Base-by-base conservation (phyloP, 2,113 vertebrate genomes). In the Rynchops niger region DNA sequence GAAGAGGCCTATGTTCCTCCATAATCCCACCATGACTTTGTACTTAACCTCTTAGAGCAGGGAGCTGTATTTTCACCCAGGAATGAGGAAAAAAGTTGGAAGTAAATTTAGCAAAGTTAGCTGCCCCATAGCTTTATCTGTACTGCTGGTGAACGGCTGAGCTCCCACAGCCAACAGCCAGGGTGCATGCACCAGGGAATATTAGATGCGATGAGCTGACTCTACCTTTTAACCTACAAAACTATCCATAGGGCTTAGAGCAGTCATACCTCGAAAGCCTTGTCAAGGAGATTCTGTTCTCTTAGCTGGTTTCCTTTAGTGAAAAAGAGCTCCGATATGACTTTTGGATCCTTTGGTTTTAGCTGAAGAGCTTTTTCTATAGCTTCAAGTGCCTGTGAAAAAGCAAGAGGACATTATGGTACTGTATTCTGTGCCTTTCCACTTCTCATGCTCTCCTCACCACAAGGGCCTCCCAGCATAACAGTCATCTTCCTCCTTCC, bases 251-350 rank as follows among this genome's bases (percentile, higher is more conserved):
- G 23, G 55, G 42, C 52, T 86, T 45, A 72, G 47, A 83, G 67
- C 70, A 66, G 32, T 73, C 59, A 34, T 98, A 99, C 99, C 99
- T 99, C 97, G 0, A 99, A 99, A 92, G 99, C 99, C 94, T 97
- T 97, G 90, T 99, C 98, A 83, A 99, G 98, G 90, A 97, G 98
- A 95, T 99, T 99, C 96, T 99, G 98, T 95, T 99, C 99, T 95
- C 99, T 97, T 56, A 99, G 98, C 81, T 99, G 99, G 96, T 99
- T 99, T 97, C 99, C 99, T 98, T 99, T 99, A 59, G 99, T 99
- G 96, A 99, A 99, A 90, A 99, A 98, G 34, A 99, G 98, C 95
- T 99, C 99, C 65, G 99, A 99, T 88, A 97, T 96, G 53, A 99
- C 97, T 71, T 98, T 98, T 6, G 98, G 96, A 89, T 99, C 99